A percentile compares a stretch with the other conserved stretches of the same genome.
phyloP scores from a whole-genome alignment of 2,888 invertebrate species.

The Macrophya alboannulata region DNA sequence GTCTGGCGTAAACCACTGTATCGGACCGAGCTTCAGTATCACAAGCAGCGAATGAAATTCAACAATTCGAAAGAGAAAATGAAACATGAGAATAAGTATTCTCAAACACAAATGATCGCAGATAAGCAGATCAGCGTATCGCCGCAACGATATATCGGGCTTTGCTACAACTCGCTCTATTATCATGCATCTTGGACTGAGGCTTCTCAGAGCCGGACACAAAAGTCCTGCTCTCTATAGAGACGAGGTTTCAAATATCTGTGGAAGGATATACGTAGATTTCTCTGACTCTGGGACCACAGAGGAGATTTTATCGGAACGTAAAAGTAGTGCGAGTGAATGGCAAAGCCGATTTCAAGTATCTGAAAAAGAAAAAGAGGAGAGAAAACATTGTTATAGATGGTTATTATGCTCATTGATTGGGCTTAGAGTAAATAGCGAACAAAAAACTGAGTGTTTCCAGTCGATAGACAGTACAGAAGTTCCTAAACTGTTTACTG shows the following conservation, averaged over 20 bases:
- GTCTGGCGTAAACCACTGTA: conserved; percentile 23
- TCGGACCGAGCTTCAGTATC: background rate
- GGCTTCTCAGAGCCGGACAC: background rate
- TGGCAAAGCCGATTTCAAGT: background rate
- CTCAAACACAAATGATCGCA: background rate
- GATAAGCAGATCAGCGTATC: background rate
- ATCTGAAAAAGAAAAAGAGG: background rate
- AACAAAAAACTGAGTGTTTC: background rate
- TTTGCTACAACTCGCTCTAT: background rate
- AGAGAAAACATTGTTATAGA: background rate
- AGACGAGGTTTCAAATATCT: background rate
- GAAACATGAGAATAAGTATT: background rate
- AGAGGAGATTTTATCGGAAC: background rate
- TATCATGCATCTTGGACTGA: conserved; percentile 3
- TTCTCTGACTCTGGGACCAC: background rate
- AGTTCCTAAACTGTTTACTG: background rate
- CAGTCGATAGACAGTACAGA: background rate
- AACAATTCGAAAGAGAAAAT: background rate
- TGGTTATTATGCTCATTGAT: background rate
- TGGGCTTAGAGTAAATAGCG: background rate
- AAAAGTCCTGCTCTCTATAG: background rate
- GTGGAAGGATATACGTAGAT: background rate
- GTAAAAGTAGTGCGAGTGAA: background rate
- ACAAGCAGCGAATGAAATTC: background rate
- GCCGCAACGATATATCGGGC: background rate